A percentile compares a stretch with the other conserved stretches of the same genome.
Evolutionary conservation across 2,888 invertebrate genomes (phyloP).

Genomic region (Heliconius ismenius): DNA sequence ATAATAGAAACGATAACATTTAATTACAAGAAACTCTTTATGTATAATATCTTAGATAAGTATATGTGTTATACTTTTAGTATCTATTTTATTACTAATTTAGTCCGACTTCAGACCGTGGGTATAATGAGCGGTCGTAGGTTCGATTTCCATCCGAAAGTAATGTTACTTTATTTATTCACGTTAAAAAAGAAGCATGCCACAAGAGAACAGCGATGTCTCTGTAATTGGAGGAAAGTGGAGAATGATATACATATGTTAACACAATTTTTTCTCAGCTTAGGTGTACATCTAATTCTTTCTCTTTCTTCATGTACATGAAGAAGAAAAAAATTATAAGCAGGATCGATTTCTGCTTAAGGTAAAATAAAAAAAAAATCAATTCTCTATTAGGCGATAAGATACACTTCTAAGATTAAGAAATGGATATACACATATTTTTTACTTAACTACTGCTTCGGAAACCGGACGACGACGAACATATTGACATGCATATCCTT

Average conservation of each 20-base stretch:
- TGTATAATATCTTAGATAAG: neutral
- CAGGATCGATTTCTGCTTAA: neutral
- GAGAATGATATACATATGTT: too few relatives aligned
- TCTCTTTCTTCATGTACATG: too few relatives aligned
- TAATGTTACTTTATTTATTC: neutral
- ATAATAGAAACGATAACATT: constrained; percentile 13
- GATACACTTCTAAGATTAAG: neutral
- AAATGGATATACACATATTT: neutral
- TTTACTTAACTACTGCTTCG: neutral
- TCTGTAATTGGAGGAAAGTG: too few relatives aligned
- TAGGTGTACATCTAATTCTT: too few relatives aligned
- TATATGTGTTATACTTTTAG: neutral
- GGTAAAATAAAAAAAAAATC: neutral
- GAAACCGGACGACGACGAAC: neutral
- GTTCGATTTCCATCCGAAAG: neutral
- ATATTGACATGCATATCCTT: constrained; percentile 5
- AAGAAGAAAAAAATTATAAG: too few relatives aligned
- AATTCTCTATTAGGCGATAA: neutral
- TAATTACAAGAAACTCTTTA: constrained; percentile 1
- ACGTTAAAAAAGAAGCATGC: too few relatives aligned
- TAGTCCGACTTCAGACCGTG: too few relatives aligned
- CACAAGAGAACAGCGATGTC: too few relatives aligned
- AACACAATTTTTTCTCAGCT: too few relatives aligned
- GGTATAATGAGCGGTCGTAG: neutral
- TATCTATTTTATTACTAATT: neutral